These are phyloP conservation scores for Zoanthus sociatus DNA, from an alignment of 92 coral and sea anemone genomes.

Conservation along the genomic window DNA sequence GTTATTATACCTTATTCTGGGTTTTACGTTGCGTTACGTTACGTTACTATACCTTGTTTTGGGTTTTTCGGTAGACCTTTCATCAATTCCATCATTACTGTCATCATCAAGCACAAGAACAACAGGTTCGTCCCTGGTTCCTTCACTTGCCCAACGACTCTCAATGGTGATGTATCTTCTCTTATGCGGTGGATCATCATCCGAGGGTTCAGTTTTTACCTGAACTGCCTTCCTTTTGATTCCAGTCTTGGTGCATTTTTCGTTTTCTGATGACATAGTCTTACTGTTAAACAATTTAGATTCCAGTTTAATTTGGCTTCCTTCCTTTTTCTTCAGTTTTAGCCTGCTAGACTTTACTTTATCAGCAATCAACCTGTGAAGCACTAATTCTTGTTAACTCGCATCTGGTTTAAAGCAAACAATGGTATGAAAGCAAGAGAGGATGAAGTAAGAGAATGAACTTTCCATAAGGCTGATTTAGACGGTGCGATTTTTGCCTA, in stretches of 20 bases:
- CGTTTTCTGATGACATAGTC: not conserved
- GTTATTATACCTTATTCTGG: too few relatives aligned
- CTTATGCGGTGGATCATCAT: not conserved
- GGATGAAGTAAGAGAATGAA: too few relatives aligned
- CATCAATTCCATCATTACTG: not conserved
- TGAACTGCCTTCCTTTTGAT: slow-evolving; percentile 22
- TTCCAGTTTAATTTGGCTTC: not conserved
- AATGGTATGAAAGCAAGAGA: too few relatives aligned
- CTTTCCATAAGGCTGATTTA: too few relatives aligned
- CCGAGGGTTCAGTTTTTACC: slow-evolving; percentile 26
- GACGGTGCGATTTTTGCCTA: too few relatives aligned
- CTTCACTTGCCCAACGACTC: not conserved
- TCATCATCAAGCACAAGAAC: slow-evolving; percentile 46
- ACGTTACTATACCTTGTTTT: not conserved
- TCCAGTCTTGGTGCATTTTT: not conserved
- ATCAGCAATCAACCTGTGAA: slow-evolving; percentile 15
- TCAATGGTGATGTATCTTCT: slow-evolving; percentile 12
- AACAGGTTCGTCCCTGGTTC: slow-evolving; percentile 13
- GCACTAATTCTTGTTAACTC: not conserved
- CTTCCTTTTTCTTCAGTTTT: slow-evolving; percentile 12
- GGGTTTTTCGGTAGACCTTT: not conserved
- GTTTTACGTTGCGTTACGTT: too few relatives aligned
- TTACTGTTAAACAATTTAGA: not conserved
- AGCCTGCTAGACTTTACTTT: slow-evolving; percentile 4
- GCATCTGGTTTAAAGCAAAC: too few relatives aligned